These are phyloP conservation scores for Diabrotica virgifera DNA, from an alignment of 1,140 invertebrate species.

Conservation along the genomic window DNA sequence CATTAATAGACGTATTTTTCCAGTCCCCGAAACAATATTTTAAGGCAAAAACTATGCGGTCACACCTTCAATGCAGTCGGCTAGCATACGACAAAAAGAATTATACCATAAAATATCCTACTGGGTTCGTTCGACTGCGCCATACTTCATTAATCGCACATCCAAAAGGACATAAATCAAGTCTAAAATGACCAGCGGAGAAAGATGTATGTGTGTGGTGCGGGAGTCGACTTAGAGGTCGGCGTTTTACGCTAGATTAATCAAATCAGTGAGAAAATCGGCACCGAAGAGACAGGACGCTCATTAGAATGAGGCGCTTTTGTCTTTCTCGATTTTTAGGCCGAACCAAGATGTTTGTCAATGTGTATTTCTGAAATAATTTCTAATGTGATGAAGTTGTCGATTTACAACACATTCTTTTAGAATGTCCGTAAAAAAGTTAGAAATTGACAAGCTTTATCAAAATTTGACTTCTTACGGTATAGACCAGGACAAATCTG, in stretches of 20 bases:
- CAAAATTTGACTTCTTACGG: too few relatives aligned
- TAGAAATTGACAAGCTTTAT: too few relatives aligned
- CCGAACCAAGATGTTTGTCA: background rate
- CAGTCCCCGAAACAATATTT: background rate
- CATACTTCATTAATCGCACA: background rate
- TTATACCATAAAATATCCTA: background rate
- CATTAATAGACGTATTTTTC: background rate
- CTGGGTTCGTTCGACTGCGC: too few relatives aligned
- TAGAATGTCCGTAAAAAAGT: too few relatives aligned
- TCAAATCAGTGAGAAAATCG: conserved; percentile 24
- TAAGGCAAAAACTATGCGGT: background rate
- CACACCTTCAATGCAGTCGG: background rate
- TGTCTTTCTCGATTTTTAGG: background rate
- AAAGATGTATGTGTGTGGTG: conserved; percentile 22
- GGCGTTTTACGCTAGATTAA: conserved; percentile 23
- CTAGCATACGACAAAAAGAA: background rate
- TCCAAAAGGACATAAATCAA: conserved; percentile 6
- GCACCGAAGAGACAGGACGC: conserved; percentile 12
- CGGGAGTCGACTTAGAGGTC: background rate
- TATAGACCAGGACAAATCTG: too few relatives aligned
- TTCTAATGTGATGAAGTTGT: too few relatives aligned
- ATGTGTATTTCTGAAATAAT: too few relatives aligned
- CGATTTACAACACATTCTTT: too few relatives aligned
- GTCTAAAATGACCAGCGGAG: background rate
- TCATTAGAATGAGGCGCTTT: conserved; percentile 18